phyloP scores from a whole-genome alignment of 2,888 invertebrate genomes.

The Brenthis daphne region DNA sequence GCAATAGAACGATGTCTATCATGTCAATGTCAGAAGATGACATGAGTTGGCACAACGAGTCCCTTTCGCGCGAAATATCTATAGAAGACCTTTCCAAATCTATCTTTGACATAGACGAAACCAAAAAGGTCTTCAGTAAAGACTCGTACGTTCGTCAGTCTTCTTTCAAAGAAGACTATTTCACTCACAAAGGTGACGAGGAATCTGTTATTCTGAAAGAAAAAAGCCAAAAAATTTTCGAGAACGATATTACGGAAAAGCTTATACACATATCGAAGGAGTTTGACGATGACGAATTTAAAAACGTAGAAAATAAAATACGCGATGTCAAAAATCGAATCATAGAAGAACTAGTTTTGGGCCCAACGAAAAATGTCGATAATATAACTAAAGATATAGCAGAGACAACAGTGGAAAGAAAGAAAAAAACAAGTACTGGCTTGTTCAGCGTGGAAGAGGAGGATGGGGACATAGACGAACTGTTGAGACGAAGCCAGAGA shows the following conservation, averaged over 20 bases:
- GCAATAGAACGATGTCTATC: conserved; percentile 84
- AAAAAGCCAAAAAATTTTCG: conserved; percentile 71
- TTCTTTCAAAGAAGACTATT: conserved; percentile 76
- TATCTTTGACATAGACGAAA: conserved; percentile 77
- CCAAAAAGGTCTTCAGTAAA: conserved; percentile 76
- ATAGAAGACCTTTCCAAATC: conserved; percentile 81
- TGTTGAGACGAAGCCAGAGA: conserved; percentile 84
- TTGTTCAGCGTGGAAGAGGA: conserved; percentile 74
- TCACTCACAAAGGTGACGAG: conserved; percentile 68
- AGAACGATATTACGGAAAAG: conserved; percentile 76
- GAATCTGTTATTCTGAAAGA: conserved; percentile 68
- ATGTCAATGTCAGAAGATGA: conserved; percentile 86
- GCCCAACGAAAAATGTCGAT: conserved; percentile 60
- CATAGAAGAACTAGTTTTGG: conserved; percentile 71
- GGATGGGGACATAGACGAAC: conserved; percentile 83
- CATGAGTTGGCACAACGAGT: conserved; percentile 78
- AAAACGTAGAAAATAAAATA: conserved; percentile 58
- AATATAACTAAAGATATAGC: conserved; percentile 70
- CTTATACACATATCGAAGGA: conserved; percentile 74
- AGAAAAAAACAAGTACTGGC: conserved; percentile 56
- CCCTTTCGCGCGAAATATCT: conserved; percentile 81
- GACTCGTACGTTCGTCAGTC: conserved; percentile 72
- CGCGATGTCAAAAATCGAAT: conserved; percentile 71
- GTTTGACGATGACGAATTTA: conserved; percentile 68
- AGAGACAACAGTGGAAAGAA: conserved; percentile 68